Percentiles rank a stretch among this genome's conserved stretches.
These are phyloP conservation scores for Meandrina meandrites DNA, from an alignment of 92 coral and sea anemone species.

Conservation along the genomic window DNA sequence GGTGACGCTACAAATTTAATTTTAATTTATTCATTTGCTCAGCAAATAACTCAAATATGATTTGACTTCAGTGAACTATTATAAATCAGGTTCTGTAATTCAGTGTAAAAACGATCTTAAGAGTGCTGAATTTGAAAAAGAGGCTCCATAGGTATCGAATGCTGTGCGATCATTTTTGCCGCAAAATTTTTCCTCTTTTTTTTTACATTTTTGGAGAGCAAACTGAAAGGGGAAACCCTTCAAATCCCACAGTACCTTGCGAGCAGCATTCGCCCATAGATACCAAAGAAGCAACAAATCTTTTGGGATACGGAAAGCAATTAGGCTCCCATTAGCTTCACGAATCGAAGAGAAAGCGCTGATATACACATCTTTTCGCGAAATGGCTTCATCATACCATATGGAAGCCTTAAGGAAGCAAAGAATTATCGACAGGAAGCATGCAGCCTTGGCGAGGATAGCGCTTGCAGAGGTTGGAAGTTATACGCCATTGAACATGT, in stretches of 20 bases:
- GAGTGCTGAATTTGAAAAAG: neutral
- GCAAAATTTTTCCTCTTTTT: no score
- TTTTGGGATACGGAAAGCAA: neutral
- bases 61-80: neutral
- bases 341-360: neutral
- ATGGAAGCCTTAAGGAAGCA: conserved; percentile 93
- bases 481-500: neutral
- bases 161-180: neutral
- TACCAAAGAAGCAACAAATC: conserved; percentile 37
- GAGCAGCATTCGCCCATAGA: conserved; percentile 40
- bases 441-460: conserved; percentile 79
- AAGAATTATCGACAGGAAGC: conserved; percentile 86
- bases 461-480: conserved; percentile 78
- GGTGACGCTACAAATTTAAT: neutral
- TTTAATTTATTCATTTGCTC: neutral
- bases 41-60: neutral
- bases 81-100: neutral
- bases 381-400: conserved; percentile 96
- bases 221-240: conserved; percentile 49
- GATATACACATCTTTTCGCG: neutral
- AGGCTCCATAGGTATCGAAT: neutral
- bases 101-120: neutral
- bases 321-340: neutral
- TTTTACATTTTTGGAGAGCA: no score
- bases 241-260: conserved; percentile 38